Percentiles rank a stretch among this genome's conserved stretches.
phyloP scores from a whole-genome alignment of 1,140 invertebrate species.

The Coboldia fuscipes region DNA sequence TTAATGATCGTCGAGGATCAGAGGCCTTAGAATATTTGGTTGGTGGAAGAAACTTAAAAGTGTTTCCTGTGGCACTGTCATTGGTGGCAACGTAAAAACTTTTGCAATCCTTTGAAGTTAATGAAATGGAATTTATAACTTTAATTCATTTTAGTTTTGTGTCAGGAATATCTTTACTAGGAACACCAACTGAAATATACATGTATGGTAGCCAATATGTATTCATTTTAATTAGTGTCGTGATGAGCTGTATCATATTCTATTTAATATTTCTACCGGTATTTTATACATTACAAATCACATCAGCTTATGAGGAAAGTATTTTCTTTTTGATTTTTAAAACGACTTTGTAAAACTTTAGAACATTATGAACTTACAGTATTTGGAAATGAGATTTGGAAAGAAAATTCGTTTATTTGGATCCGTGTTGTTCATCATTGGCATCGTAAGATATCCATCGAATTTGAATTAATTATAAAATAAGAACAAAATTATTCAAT shows the following conservation, averaged over 20 bases:
- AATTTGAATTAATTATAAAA: not conserved
- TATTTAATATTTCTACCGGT: constrained; percentile 54
- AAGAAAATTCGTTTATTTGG: constrained; percentile 45
- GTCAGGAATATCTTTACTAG: constrained; percentile 35
- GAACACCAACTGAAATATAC: constrained; percentile 69
- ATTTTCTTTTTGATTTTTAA: constrained; percentile 2
- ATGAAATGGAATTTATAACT: not conserved
- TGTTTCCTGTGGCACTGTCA: constrained; percentile 59
- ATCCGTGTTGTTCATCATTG: constrained; percentile 46
- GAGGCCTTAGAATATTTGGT: constrained; percentile 49
- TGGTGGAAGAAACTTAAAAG: constrained; percentile 60
- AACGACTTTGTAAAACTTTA: constrained; percentile 4
- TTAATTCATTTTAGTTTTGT: constrained; percentile 27
- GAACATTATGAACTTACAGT: constrained; percentile 28
- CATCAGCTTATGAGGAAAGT: constrained; percentile 60
- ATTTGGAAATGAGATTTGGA: constrained; percentile 56
- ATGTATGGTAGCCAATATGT: constrained; percentile 51
- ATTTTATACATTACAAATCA: constrained; percentile 55
- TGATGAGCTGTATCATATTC: constrained; percentile 40
- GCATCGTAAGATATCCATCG: constrained; percentile 31
- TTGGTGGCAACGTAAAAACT: constrained; percentile 46
- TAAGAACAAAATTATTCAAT: constrained; percentile 7
- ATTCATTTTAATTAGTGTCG: constrained; percentile 33
- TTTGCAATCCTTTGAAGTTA: constrained; percentile 5
- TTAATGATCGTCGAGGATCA: constrained; percentile 28